These are phyloP conservation scores for Thyatira batis DNA, from an alignment of 2,888 invertebrate species.

Conservation along the genomic window DNA sequence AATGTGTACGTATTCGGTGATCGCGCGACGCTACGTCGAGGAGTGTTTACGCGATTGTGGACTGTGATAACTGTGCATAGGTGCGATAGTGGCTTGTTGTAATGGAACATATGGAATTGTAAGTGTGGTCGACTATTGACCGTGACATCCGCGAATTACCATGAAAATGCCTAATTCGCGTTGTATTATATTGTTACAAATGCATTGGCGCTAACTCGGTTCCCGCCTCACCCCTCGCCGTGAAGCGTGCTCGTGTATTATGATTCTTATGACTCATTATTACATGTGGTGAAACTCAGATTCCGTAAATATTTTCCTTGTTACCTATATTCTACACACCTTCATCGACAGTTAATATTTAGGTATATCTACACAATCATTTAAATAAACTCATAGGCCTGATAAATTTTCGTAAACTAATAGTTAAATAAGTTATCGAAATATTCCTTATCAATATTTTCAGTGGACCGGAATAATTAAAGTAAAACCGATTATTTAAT, in stretches of 20 bases:
- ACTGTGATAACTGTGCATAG: neutral
- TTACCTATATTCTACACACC: neutral
- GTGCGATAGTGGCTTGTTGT: neutral
- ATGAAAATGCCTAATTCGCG: constrained; percentile 21
- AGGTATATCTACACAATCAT: neutral
- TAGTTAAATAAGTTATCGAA: neutral
- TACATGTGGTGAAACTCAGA: neutral
- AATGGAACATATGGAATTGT: neutral
- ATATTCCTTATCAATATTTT: neutral
- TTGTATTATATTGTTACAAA: constrained; percentile 16
- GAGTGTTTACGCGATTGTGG: constrained; percentile 3
- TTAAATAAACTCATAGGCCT: neutral
- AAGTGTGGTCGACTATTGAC: constrained; percentile 15
- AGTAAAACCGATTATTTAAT: neutral
- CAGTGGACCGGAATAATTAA: neutral
- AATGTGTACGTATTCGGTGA: constrained; percentile 3
- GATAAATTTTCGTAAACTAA: neutral
- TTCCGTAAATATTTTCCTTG: neutral
- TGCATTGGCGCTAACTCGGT: constrained; percentile 9
- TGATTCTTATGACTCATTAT: constrained; percentile 17
- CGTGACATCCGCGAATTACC: constrained; percentile 25
- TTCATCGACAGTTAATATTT: neutral
- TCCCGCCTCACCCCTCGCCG: constrained; percentile 11
- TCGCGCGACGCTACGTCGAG: constrained; percentile 18
- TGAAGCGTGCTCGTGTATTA: constrained; percentile 14